Evolutionary conservation across 2,888 invertebrate species (phyloP).

Genomic region (Cosmia pyralina): DNA sequence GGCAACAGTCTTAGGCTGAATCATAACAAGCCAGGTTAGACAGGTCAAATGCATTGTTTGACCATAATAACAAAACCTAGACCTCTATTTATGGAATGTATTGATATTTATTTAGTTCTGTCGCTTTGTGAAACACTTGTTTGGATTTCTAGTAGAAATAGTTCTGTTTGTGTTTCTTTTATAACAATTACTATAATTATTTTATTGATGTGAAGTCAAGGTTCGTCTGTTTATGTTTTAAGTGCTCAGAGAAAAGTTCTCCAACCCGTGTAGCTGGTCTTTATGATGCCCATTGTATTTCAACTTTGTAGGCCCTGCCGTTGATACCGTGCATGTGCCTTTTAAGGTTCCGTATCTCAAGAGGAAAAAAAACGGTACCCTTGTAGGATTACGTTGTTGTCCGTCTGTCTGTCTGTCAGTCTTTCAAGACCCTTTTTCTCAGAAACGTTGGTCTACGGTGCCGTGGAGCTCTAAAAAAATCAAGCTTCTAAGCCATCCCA

Average conservation of each 20-base stretch:
- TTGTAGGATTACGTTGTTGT: too few species aligned
- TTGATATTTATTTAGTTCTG: slow-evolving; percentile 25
- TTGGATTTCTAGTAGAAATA: slow-evolving; percentile 4
- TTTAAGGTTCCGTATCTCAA: neutral
- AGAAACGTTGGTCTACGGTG: too few species aligned
- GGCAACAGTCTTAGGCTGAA: slow-evolving; percentile 18
- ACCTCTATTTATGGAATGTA: slow-evolving; percentile 17
- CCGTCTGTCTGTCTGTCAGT: too few species aligned
- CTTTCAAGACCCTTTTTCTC: too few species aligned
- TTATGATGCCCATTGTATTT: too few species aligned
- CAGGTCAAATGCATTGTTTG: slow-evolving; percentile 47
- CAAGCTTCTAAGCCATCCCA: too few species aligned
- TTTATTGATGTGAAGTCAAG: neutral
- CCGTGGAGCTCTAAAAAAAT: too few species aligned
- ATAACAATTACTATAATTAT: neutral
- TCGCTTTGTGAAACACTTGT: slow-evolving; percentile 16
- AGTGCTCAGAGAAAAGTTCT: neutral
- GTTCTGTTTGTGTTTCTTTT: slow-evolving; percentile 8
- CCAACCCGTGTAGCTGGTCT: neutral
- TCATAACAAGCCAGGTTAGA: slow-evolving; percentile 35
- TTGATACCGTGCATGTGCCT: neutral
- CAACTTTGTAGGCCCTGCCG: neutral
- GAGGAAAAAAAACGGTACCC: too few species aligned
- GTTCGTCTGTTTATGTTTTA: neutral
- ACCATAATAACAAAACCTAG: slow-evolving; percentile 34